A percentile compares a stretch with the other conserved stretches of the same genome.
These are phyloP conservation scores for Drosophila subquinaria DNA, from an alignment of 2,888 invertebrate genomes.

Conservation along the genomic window DNA sequence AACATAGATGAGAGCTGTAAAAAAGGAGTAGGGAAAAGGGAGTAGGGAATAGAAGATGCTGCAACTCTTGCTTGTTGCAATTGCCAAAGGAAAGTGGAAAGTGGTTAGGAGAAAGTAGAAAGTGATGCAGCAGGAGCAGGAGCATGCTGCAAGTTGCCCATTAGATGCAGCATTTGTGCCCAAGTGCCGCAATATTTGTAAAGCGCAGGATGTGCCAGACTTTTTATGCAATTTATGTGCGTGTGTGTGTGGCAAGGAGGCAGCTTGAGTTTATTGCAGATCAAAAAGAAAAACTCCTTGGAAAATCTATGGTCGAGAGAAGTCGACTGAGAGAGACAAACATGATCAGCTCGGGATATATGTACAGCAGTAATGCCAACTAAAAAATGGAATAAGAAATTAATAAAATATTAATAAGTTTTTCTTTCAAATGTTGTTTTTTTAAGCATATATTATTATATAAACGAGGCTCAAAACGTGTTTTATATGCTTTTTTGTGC, in stretches of 20 bases:
- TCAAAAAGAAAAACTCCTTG: not conserved
- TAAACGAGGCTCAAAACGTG: too few species aligned
- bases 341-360: too few species aligned
- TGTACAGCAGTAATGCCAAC: too few species aligned
- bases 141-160: constrained; percentile 52
- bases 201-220: constrained; percentile 55
- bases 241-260: constrained; percentile 22
- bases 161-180: constrained; percentile 71
- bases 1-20: constrained; percentile 54
- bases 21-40: not conserved
- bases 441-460: too few species aligned
- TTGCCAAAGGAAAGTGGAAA: constrained; percentile 18
- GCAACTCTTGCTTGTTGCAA: constrained; percentile 59
- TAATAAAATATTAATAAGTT: too few species aligned
- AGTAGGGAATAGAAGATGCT: constrained; percentile 20
- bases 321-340: too few species aligned
- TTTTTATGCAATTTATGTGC: constrained; percentile 55
- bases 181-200: constrained; percentile 75
- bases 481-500: too few species aligned
- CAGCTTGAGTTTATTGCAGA: constrained; percentile 38
- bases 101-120: constrained; percentile 3
- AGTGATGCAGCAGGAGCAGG: constrained; percentile 20
- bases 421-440: too few species aligned
- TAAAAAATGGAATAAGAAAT: too few species aligned
- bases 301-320: too few species aligned